These are phyloP conservation scores for Pseudorasbora parva DNA, from an alignment of 2,113 vertebrate species.

Conservation along the genomic window DNA sequence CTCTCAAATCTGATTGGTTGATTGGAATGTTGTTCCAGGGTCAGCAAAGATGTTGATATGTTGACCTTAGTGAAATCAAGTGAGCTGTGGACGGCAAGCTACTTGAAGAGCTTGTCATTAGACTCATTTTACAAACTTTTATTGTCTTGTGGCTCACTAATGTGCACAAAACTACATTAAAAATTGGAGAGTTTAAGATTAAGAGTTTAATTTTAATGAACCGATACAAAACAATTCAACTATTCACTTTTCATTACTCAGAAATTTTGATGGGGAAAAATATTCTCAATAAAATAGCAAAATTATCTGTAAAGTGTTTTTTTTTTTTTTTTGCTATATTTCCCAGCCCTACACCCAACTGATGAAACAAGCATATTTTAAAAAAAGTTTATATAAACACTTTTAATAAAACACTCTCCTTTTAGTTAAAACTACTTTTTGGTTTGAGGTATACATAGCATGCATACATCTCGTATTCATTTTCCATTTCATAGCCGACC, in stretches of 20 bases:
- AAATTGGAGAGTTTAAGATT: too few relatives aligned
- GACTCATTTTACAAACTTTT: background rate
- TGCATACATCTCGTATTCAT: slow-evolving; percentile 18
- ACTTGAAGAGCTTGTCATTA: background rate
- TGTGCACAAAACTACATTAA: background rate
- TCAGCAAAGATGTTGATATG: too few relatives aligned
- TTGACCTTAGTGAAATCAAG: too few relatives aligned
- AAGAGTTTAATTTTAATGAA: too few relatives aligned
- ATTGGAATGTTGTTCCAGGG: too few relatives aligned
- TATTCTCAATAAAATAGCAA: background rate
- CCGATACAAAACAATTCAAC: background rate
- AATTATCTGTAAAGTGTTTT: background rate
- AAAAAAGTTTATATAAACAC: background rate
- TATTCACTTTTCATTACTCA: background rate
- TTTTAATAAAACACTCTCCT: background rate
- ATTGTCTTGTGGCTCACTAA: background rate
- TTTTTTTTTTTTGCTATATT: background rate
- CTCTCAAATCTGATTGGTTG: too few relatives aligned
- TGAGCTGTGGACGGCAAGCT: too few relatives aligned
- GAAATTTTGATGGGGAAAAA: background rate
- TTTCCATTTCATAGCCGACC: background rate
- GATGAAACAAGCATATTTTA: background rate
- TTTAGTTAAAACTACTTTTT: background rate
- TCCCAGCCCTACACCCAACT: background rate
- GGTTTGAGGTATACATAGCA: background rate